Evolutionary conservation across 2,888 invertebrate species (phyloP), one percentile per base, ranked within the genome.

Genomic region (Platycnemis pennipes): DNA sequence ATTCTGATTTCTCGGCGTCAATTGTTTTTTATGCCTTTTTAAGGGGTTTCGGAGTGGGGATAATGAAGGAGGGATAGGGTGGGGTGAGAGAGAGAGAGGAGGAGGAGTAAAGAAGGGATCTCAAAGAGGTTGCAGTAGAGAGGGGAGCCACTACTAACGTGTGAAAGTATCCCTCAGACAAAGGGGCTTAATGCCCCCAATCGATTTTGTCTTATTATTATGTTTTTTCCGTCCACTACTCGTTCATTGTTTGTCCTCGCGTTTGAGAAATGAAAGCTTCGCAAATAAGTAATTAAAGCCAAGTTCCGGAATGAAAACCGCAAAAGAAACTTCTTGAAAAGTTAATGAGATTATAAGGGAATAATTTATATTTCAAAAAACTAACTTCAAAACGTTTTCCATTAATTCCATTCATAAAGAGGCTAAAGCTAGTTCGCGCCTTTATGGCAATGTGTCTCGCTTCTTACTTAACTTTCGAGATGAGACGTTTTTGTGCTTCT

Each of bases 1-100:
- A 91, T 91, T 91, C 91, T 91, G 91, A 91, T 91, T 91, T 63
- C 91, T 49, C 69, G 69, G 63, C 91, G 63, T 91, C 91, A 44
- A 91, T 91, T 91, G 91, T 91, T 91, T 91, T 56, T 91, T 91
- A 46, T 87, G 87, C 63, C 91, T 91, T 91, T 91, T 91, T 91
- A 63, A 44, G 44, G 42, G 91, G 91, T 22, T 11, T 22, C 53
- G 13, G 91, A n/a, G 91, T 44, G 42, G 46, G 87, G 45, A 42
- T 42, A 56, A 42, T 53, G 89, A 89, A 42, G 56, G 89, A 31
- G 26, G 89, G 7, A 69, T n/a, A n/a, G 26, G 63, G 44, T 37
- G 77, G 4, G 2, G 77, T 37, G n/a, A 4, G 77, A 37, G 77
- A 11, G 26, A 1, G 26, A n/a, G 63, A n/a, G 63, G n/a, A 3